These are phyloP conservation scores for Tragelaphus scriptus DNA, from an alignment of 2,113 vertebrate species.

Conservation along the genomic window DNA sequence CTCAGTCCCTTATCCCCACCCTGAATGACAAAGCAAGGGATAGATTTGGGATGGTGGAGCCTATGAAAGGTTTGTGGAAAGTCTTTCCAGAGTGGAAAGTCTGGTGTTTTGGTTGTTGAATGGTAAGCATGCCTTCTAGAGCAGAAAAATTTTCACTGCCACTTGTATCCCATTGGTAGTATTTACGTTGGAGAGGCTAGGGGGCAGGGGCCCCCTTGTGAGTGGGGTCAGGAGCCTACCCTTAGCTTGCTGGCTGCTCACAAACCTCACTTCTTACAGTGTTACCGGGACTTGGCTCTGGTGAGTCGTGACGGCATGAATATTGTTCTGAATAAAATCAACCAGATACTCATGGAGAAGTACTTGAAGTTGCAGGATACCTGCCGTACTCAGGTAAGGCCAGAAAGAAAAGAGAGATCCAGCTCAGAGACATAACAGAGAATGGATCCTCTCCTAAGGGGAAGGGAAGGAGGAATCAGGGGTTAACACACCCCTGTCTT, in stretches of 20 bases:
- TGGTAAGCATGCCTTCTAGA: background rate
- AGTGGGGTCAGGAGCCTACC: background rate
- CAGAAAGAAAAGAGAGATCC: background rate
- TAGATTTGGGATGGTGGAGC: background rate
- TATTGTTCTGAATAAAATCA: conserved; percentile 92
- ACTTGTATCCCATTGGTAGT: background rate
- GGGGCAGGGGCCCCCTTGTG: background rate
- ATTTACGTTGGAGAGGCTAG: background rate
- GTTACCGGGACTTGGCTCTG: conserved; percentile 93
- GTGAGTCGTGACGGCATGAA: conserved; percentile 95
- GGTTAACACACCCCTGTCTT: no score
- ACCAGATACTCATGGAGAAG: conserved; percentile 97
- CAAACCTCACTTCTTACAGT: conserved; percentile 74
- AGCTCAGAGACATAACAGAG: background rate
- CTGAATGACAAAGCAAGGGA: background rate
- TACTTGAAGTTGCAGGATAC: conserved; percentile 93
- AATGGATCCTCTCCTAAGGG: background rate
- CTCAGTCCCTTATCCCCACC: background rate
- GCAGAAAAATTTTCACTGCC: background rate
- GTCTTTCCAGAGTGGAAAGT: background rate
- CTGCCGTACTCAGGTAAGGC: conserved; percentile 85
- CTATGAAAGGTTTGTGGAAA: background rate
- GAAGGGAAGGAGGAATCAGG: background rate
- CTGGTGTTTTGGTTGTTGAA: background rate
- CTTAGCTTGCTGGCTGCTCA: background rate